These are phyloP conservation scores for Choreutis nemorana DNA, from an alignment of 2,888 invertebrate genomes.

Conservation along the genomic window DNA sequence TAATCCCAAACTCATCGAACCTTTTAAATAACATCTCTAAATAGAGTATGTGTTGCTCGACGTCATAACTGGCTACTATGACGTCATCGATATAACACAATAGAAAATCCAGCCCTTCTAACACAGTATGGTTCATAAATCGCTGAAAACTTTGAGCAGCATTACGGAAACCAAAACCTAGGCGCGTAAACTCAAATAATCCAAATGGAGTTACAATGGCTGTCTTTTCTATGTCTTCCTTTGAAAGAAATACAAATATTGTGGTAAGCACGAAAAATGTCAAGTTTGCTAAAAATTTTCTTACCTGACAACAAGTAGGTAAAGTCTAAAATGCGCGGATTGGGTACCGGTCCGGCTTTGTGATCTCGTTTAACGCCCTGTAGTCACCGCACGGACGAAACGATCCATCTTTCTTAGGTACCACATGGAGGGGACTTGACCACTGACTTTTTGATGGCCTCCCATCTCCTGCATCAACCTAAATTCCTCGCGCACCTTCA, in stretches of 20 bases:
- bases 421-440: too few relatives aligned
- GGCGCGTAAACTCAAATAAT: conserved; percentile 18
- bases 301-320: conserved; percentile 12
- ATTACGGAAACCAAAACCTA: conserved; percentile 23
- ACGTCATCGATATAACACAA: conserved; percentile 22
- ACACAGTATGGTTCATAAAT: conserved; percentile 13
- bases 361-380: conserved; percentile 21
- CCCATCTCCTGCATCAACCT: too few relatives aligned
- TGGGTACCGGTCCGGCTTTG: conserved; percentile 24
- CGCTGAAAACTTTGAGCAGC: conserved; percentile 20
- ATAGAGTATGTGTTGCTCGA: conserved; percentile 9
- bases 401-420: too few relatives aligned
- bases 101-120: conserved; percentile 14
- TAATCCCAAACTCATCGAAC: conserved; percentile 9
- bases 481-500: too few relatives aligned
- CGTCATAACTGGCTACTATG: conserved; percentile 13
- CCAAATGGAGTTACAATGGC: conserved; percentile 24
- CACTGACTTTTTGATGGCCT: too few relatives aligned
- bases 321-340: conserved; percentile 20
- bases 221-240: conserved; percentile 24
- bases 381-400: conserved; percentile 30
- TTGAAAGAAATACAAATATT: too few relatives aligned
- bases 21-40: conserved; percentile 9
- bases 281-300: conserved; percentile 17
- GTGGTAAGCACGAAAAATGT: too few relatives aligned